These are phyloP conservation scores for Poeciliopsis turneri DNA, from an alignment of 2,797 vertebrate genomes.

Conservation along the genomic window DNA sequence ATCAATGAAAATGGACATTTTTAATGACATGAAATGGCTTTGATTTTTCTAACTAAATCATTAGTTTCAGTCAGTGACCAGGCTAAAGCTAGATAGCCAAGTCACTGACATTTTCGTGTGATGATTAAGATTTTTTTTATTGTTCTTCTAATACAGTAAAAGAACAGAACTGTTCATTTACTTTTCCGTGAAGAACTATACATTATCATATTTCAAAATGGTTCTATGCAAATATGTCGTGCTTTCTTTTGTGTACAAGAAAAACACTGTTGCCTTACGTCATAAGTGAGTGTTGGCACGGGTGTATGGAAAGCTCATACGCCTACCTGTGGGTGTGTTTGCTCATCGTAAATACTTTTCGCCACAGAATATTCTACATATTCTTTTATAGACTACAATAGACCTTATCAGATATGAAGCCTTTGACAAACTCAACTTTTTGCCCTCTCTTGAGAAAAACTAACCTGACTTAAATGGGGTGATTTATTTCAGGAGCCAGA, in stretches of 20 bases:
- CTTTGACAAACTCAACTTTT: background rate
- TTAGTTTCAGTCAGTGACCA: no score
- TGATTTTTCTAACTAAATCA: no score
- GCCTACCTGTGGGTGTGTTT: background rate
- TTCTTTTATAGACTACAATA: background rate
- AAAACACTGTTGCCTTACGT: background rate
- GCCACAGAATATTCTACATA: background rate
- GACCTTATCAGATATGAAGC: background rate
- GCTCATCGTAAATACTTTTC: background rate
- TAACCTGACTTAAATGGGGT: slow-evolving; percentile 25
- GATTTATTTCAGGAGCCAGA: background rate
- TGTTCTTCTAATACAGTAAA: background rate
- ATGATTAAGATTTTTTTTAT: background rate
- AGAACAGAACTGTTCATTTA: background rate
- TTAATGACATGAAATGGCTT: no score
- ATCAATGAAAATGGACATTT: no score
- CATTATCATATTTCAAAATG: background rate
- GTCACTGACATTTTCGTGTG: background rate
- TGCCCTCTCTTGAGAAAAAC: background rate
- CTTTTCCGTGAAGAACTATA: background rate
- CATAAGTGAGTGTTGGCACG: background rate
- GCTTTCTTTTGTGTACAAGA: background rate
- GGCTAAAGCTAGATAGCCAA: no score
- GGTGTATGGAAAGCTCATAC: background rate
- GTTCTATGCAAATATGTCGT: background rate